phyloP scores from a whole-genome alignment of 2,113 vertebrate species.

The Muntiacus muntjak region DNA sequence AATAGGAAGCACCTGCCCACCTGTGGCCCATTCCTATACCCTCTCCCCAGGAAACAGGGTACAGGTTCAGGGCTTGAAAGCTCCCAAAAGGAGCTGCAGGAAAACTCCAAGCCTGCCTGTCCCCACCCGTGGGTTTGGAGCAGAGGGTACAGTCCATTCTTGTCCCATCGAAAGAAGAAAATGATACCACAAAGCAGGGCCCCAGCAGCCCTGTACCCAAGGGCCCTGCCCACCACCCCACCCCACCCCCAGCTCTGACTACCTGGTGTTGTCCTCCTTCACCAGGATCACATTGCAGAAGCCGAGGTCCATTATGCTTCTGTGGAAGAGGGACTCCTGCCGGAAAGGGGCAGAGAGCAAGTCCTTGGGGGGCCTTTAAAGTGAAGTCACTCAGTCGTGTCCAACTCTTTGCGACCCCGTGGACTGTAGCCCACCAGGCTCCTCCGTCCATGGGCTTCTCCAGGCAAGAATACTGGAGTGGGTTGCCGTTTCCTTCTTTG shows the following conservation, averaged over 20 bases:
- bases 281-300: constrained; percentile 69
- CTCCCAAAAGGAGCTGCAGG: not conserved
- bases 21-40: not conserved
- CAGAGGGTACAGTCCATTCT: not conserved
- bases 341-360: not conserved
- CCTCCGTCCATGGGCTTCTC: no score
- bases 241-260: not conserved
- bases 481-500: no score
- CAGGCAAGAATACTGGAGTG: no score
- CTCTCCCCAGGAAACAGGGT: not conserved
- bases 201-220: not conserved
- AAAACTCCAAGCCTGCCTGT: not conserved
- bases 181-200: not conserved
- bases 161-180: not conserved
- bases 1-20: not conserved
- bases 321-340: constrained; percentile 74
- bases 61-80: not conserved
- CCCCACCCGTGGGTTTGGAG: not conserved
- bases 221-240: not conserved
- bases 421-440: no score
- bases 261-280: constrained; percentile 82
- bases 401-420: no score
- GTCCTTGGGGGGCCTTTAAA: not conserved
- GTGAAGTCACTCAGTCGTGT: no score
- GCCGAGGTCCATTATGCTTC: constrained; percentile 62